Evolutionary conservation across 2,797 vertebrate genomes (phyloP).

Genomic region (Carduelis carduelis): DNA sequence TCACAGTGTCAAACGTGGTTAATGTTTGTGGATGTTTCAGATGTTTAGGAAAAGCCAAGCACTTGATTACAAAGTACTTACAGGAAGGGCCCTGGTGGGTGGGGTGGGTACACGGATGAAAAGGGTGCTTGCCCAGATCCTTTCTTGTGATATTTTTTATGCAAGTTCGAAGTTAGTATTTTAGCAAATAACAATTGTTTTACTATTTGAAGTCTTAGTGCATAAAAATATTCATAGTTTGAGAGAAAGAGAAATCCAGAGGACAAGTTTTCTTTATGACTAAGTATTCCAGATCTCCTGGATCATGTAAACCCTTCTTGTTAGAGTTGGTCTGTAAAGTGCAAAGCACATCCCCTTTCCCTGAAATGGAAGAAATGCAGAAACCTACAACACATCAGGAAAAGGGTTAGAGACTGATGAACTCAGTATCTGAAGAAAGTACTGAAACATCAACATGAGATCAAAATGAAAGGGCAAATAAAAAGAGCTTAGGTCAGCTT

Average conservation of each 20-base stretch:
- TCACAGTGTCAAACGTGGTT: constrained; percentile 67
- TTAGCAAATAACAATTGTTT: not conserved
- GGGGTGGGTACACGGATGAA: not conserved
- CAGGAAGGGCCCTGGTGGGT: not conserved
- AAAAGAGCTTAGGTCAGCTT: constrained; percentile 49
- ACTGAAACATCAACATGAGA: constrained; percentile 43
- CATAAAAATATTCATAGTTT: not conserved
- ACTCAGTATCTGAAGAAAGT: constrained; percentile 29
- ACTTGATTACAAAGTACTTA: constrained; percentile 74
- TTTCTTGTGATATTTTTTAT: not conserved
- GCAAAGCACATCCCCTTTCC: not conserved
- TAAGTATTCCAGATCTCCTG: not conserved
- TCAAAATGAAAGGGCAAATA: constrained; percentile 61
- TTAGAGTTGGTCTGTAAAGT: not conserved
- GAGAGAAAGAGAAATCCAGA: not conserved
- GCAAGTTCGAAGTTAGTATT: not conserved
- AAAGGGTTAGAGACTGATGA: constrained; percentile 16
- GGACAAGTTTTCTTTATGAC: not conserved
- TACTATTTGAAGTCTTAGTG: not conserved
- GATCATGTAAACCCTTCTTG: not conserved
- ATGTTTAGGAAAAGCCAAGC: constrained; percentile 61
- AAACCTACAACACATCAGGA: not conserved
- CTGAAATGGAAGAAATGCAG: not conserved
- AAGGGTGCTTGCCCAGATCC: not conserved
- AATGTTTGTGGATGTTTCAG: constrained; percentile 75